These are phyloP conservation scores for Brassicogethes aeneus DNA, from an alignment of 2,888 invertebrate genomes.

Conservation along the genomic window DNA sequence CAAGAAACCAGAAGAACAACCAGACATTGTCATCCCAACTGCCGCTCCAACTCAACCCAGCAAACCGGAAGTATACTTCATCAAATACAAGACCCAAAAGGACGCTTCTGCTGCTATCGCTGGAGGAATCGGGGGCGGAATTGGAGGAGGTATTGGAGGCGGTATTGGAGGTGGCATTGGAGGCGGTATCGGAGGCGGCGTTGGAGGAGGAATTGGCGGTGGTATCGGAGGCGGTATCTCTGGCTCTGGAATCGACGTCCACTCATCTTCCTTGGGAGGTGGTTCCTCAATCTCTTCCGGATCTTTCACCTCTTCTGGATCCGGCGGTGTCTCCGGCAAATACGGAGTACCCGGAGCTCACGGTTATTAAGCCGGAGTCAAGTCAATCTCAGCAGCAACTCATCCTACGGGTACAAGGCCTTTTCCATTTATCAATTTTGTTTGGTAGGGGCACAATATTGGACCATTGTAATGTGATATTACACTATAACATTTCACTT, in stretches of 20 bases:
- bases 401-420: neutral
- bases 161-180: constrained; percentile 30
- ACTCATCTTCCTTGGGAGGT: neutral
- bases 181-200: constrained; percentile 35
- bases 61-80: constrained; percentile 88
- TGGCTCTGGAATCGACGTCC: neutral
- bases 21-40: constrained; percentile 69
- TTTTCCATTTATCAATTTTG: neutral
- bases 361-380: neutral
- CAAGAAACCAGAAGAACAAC: constrained; percentile 52
- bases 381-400: neutral
- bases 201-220: constrained; percentile 33
- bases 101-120: constrained; percentile 23
- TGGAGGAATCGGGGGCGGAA: constrained; percentile 10
- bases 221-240: constrained; percentile 1
- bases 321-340: constrained; percentile 1
- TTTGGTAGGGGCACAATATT: no score
- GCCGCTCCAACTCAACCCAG: constrained; percentile 73
- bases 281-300: no score
- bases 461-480: neutral
- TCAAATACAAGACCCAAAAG: constrained; percentile 70
- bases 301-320: neutral
- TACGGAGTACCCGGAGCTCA: constrained; percentile 2
- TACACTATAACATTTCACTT: neutral
- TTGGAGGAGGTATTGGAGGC: constrained; percentile 24